These are phyloP conservation scores for Halictus quadricinctus DNA, from an alignment of 2,888 invertebrate species.

Conservation along the genomic window DNA sequence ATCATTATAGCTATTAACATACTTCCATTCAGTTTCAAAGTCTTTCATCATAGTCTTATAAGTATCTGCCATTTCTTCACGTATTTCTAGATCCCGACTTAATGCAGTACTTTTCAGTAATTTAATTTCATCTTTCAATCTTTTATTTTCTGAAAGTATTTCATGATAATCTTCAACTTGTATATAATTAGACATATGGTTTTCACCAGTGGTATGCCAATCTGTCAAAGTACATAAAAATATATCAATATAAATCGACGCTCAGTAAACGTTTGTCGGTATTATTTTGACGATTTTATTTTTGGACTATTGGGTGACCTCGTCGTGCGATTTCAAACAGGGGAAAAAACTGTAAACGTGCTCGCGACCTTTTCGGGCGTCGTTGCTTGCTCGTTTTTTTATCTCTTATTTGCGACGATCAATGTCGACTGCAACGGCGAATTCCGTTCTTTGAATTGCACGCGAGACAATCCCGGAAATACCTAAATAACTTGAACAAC, in stretches of 20 bases:
- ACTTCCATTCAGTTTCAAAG: slow-evolving; percentile 76
- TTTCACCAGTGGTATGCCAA: slow-evolving; percentile 41
- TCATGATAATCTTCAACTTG: slow-evolving; percentile 73
- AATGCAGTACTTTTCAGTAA: slow-evolving; percentile 72
- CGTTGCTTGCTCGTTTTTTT: too few relatives aligned
- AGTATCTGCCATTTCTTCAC: slow-evolving; percentile 76
- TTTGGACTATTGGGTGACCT: too few relatives aligned
- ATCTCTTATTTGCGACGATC: too few relatives aligned
- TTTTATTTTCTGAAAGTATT: slow-evolving; percentile 72
- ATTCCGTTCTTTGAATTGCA: too few relatives aligned
- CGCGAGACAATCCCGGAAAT: background rate
- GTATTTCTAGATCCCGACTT: slow-evolving; percentile 74
- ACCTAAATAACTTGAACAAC: background rate
- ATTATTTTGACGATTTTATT: too few relatives aligned
- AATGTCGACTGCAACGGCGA: too few relatives aligned
- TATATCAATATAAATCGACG: background rate
- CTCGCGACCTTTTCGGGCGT: too few relatives aligned
- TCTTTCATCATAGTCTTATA: slow-evolving; percentile 75
- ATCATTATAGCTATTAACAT: slow-evolving; percentile 31
- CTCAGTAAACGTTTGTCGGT: too few relatives aligned
- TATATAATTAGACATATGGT: slow-evolving; percentile 25
- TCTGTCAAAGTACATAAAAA: slow-evolving; percentile 34
- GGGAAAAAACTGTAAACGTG: too few relatives aligned
- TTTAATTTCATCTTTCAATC: slow-evolving; percentile 73
- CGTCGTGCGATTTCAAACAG: too few relatives aligned